A percentile compares a stretch with the other conserved stretches of the same genome.
Conservation (phyloP, 2,113 vertebrate genomes). For the Ochotona princeps region DNA sequence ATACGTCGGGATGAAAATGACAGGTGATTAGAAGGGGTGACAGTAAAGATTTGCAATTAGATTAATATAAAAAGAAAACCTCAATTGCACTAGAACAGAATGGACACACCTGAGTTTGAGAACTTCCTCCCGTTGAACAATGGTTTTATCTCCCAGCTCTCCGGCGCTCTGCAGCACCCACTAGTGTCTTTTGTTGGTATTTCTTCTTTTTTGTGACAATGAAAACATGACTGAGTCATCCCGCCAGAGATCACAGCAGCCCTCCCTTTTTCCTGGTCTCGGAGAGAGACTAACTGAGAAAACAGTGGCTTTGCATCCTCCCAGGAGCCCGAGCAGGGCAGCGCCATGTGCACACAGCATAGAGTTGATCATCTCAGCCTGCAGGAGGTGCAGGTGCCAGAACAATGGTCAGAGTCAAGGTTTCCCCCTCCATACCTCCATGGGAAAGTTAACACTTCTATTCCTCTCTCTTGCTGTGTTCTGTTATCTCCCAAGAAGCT, state of each 20-base stretch:
- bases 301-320: not conserved
- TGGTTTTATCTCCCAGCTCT: not conserved
- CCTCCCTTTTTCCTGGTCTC: not conserved
- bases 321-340: accelerated
- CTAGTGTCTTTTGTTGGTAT: not conserved
- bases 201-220: not conserved
- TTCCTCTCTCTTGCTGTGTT: not conserved
- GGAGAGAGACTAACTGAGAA: no score
- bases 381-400: not conserved
- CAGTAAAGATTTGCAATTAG: not conserved
- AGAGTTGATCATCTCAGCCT: not conserved
- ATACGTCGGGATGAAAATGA: not conserved
- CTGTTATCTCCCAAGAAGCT: not conserved
- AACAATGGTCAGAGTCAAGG: not conserved
- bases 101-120: not conserved
- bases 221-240: not conserved
- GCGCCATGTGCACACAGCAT: accelerated
- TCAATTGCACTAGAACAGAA: not conserved
- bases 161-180: not conserved
- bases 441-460: not conserved
- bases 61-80: not conserved
- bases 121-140: not conserved
- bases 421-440: not conserved
- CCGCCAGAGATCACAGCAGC: not conserved
- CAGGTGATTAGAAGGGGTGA: not conserved